These are phyloP conservation scores for Hirtodrosophila alboralis DNA, from an alignment of 2,888 invertebrate genomes.

Conservation along the genomic window DNA sequence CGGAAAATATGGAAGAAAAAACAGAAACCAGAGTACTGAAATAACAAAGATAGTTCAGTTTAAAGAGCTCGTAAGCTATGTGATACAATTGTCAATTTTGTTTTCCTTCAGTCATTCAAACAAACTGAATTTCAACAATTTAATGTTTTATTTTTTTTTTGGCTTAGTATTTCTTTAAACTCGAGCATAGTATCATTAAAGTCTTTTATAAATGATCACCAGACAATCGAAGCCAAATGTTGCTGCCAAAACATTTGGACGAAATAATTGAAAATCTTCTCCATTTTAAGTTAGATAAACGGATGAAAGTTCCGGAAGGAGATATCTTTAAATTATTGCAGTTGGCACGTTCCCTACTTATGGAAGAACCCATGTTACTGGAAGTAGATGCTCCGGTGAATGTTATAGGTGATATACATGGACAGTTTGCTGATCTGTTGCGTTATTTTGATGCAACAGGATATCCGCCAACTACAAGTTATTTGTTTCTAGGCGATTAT, in stretches of 20 bases:
- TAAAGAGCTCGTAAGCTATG: too few species aligned
- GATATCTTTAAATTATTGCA: conserved; percentile 96
- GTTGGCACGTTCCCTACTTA: conserved; percentile 98
- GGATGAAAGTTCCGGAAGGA: conserved; percentile 13
- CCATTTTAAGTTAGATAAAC: conserved; percentile 23
- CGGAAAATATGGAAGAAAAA: conserved; percentile 21
- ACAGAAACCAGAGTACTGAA: neutral
- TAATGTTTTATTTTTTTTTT: neutral
- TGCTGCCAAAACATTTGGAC: conserved; percentile 28
- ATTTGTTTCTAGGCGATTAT: conserved; percentile 49
- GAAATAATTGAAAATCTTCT: conserved; percentile 22
- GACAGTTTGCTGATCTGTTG: conserved; percentile 44
- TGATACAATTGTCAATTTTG: too few species aligned
- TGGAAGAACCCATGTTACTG: conserved; percentile 98
- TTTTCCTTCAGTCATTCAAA: too few species aligned
- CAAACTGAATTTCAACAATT: too few species aligned
- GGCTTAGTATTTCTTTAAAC: neutral
- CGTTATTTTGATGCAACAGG: conserved; percentile 36
- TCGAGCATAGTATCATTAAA: neutral
- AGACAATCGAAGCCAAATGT: conserved; percentile 12
- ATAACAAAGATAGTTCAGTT: neutral
- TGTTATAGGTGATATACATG: conserved; percentile 91
- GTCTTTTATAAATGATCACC: neutral
- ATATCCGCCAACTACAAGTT: conserved; percentile 28
- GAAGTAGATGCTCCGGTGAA: conserved; percentile 99